These are phyloP conservation scores for Botrylloides violaceus DNA, from an alignment of 23 tunicate species.

Conservation along the genomic window DNA sequence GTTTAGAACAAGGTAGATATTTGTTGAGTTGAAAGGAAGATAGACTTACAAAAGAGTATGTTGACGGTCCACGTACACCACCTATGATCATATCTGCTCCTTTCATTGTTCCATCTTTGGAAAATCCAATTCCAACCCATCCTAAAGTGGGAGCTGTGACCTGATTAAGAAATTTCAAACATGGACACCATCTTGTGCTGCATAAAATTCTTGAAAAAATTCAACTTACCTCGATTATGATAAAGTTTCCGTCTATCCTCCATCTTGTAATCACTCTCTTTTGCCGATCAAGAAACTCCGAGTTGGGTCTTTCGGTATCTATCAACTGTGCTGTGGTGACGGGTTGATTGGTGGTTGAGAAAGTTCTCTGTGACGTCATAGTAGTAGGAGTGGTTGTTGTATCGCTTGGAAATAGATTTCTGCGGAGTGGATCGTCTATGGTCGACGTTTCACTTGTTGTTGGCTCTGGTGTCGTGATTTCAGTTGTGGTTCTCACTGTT, in stretches of 20 bases:
- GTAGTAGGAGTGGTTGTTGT: too few relatives aligned
- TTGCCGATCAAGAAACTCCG: neutral
- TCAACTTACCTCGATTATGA: neutral
- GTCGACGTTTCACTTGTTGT: neutral
- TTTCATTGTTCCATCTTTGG: constrained; percentile 10
- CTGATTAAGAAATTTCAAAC: too few relatives aligned
- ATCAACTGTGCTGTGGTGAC: neutral
- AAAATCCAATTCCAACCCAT: constrained; percentile 25
- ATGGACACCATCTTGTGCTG: too few relatives aligned
- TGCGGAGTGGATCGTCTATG: too few relatives aligned
- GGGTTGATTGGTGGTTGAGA: too few relatives aligned
- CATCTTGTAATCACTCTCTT: neutral
- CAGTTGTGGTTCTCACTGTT: too few relatives aligned
- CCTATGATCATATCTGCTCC: constrained; percentile 16
- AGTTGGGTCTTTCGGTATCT: neutral
- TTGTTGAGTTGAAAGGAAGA: too few relatives aligned
- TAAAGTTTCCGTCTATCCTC: neutral
- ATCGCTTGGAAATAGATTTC: too few relatives aligned
- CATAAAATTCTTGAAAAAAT: too few relatives aligned
- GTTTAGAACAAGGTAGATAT: too few relatives aligned
- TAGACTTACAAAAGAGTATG: constrained; percentile 8
- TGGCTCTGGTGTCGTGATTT: neutral
- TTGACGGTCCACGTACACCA: neutral
- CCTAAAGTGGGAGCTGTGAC: constrained; percentile 16
- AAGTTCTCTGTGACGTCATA: too few relatives aligned